Evolutionary conservation across 1,140 invertebrate genomes (phyloP).

Genomic region (Telenomus remus): DNA sequence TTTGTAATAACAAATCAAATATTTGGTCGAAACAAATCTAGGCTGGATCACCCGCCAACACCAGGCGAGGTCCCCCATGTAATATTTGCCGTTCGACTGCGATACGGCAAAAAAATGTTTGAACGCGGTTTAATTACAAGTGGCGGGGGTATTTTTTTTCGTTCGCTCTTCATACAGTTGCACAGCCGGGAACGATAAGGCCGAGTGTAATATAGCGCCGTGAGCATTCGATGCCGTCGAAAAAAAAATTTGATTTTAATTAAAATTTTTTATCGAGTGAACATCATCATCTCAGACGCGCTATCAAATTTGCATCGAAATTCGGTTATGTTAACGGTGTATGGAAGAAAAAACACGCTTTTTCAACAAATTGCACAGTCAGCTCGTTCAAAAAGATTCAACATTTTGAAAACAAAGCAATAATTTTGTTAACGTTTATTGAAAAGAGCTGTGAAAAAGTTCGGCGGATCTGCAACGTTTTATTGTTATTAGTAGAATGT

Average conservation of each 20-base stretch:
- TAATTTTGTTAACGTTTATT: no score
- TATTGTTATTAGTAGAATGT: no score
- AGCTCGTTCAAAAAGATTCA: no score
- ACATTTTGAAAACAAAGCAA: no score
- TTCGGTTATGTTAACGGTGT: neutral
- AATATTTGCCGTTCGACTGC: constrained; percentile 34
- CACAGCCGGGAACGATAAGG: constrained; percentile 5
- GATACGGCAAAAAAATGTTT: constrained; percentile 45
- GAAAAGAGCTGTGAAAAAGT: no score
- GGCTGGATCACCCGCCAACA: constrained; percentile 18
- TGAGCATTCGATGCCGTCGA: no score
- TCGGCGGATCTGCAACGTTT: no score
- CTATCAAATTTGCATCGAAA: neutral
- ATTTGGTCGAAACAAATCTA: constrained; percentile 6
- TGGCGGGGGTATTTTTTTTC: constrained; percentile 40
- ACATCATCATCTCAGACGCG: neutral
- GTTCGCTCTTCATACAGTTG: constrained; percentile 37
- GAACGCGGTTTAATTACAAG: constrained; percentile 51
- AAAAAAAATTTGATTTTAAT: no score
- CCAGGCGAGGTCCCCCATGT: constrained; percentile 14
- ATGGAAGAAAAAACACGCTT: no score
- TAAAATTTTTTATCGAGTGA: no score
- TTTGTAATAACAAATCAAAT: no score
- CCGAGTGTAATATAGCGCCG: constrained; percentile 5
- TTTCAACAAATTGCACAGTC: no score